phyloP scores from a whole-genome alignment of 2,888 invertebrate species.

The Melinopterus prodromus region DNA sequence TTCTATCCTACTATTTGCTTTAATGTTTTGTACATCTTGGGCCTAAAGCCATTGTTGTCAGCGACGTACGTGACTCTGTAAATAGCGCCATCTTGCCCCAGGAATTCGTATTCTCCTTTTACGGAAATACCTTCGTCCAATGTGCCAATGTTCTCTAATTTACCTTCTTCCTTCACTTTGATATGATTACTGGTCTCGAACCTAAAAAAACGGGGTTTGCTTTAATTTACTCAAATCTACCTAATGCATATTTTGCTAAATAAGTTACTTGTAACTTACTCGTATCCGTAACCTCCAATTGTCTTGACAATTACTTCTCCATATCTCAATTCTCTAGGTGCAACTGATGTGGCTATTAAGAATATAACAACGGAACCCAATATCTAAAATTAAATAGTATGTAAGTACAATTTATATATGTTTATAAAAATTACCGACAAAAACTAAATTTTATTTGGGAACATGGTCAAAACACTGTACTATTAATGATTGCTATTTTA shows the following conservation, averaged over 20 bases:
- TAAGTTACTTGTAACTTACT: no score
- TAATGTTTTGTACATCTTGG: conserved; percentile 43
- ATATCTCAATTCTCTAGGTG: background rate
- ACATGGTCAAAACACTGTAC: no score
- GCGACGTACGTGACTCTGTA: conserved; percentile 63
- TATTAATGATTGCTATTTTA: no score
- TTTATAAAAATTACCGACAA: no score
- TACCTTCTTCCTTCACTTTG: conserved; percentile 63
- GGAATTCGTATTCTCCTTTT: conserved; percentile 53
- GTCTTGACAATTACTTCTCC: background rate
- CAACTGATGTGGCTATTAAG: background rate
- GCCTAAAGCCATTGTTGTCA: conserved; percentile 66
- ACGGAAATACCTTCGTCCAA: conserved; percentile 65
- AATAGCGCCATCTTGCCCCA: conserved; percentile 61
- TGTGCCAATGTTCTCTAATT: conserved; percentile 63
- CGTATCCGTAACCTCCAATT: conserved; percentile 18
- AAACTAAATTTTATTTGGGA: no score
- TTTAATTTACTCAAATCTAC: background rate
- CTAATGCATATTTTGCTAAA: background rate
- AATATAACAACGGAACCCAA: background rate
- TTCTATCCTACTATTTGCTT: background rate
- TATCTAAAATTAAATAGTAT: background rate
- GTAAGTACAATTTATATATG: background rate
- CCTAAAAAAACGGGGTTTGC: conserved; percentile 51
- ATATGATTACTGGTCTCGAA: conserved; percentile 65